Evolutionary conservation across 2,888 invertebrate genomes (phyloP), one percentile per base, ranked within the genome.

Genomic region (Leptopilina myrica): DNA sequence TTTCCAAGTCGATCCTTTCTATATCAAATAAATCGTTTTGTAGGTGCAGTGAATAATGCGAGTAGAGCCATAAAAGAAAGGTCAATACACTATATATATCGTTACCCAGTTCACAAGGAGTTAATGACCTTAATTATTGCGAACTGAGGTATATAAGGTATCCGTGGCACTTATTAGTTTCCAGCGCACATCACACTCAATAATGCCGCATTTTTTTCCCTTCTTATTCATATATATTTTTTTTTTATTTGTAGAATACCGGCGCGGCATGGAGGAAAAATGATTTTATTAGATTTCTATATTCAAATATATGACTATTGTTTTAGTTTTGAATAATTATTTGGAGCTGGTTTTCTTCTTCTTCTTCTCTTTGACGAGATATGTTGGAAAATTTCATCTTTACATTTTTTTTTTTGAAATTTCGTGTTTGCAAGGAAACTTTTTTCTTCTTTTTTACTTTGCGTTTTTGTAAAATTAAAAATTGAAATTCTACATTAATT

Each of bases 81-180:
- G 69, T 73, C 56, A 73, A 73, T 73, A 73, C 69, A 73, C 69
- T 56, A 73, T 73, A 73, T 33, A 33, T 73, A 73, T 73, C 69
- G 69, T 73, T 73, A 73, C 53, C 69, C 53, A 73, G 69, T 73
- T 73, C 69, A 73, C 69, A 73, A 73, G 69, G 69, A 73, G 69
- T 73, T 73, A 73, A 73, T 73, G 69, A 73, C 69, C 69, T 73
- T 73, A 73, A 73, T 73, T 73, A 73, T 53, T 56, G 53, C 69
- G n/a, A 73, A 56, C 56, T 73, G 53, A 73, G 33, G 20, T 20
- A n/a, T 53, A 73, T 33, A 33, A 73, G 33, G 56, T 26, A 73
- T 73, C 33, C 49, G n/a, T 20, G 8, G 8, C 56, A 56, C 14
- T 73, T 73, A 33, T 56, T 26, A 53, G 56, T 73, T 73, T 56